A percentile compares a stretch with the other conserved stretches of the same genome.
Conservation (phyloP, 2,797 vertebrate species). For the Pangasius larnaudii region DNA sequence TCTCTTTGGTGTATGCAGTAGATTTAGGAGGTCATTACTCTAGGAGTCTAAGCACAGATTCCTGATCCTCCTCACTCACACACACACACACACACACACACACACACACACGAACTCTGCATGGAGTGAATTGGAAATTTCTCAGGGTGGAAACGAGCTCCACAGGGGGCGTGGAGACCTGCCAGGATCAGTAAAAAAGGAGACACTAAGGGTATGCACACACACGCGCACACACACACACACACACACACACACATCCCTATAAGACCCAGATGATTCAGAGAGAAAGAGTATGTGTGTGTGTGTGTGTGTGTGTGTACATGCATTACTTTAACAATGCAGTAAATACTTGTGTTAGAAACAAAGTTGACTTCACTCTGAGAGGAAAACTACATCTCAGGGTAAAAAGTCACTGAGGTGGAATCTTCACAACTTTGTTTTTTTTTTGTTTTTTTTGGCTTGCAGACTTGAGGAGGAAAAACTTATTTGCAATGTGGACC, state of each 20-base stretch:
- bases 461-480: background rate
- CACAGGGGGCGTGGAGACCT: slow-evolving; percentile 28
- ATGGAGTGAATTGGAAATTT: slow-evolving; percentile 23
- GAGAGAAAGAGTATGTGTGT: no score
- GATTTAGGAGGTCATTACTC: slow-evolving; percentile 28
- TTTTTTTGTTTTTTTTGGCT: background rate
- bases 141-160: slow-evolving; percentile 42
- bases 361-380: background rate
- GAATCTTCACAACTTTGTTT: background rate
- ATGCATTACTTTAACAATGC: slow-evolving; percentile 13
- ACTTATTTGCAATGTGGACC: background rate
- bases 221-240: background rate
- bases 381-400: background rate
- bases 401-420: background rate
- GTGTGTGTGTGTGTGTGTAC: background rate
- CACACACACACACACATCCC: slow-evolving; percentile 22
- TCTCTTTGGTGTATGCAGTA: slow-evolving; percentile 23
- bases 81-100: slow-evolving; percentile 29
- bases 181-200: slow-evolving; percentile 34
- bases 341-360: slow-evolving; percentile 14
- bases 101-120: slow-evolving; percentile 27
- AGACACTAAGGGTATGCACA: slow-evolving; percentile 4
- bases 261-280: slow-evolving; percentile 19
- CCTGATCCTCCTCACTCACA: slow-evolving; percentile 10
- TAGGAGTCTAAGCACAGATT: slow-evolving; percentile 22